A percentile compares a stretch with the other conserved stretches of the same genome.
Conservation (phyloP, 2,113 vertebrate genomes). For the Pelecanoides urinatrix region DNA sequence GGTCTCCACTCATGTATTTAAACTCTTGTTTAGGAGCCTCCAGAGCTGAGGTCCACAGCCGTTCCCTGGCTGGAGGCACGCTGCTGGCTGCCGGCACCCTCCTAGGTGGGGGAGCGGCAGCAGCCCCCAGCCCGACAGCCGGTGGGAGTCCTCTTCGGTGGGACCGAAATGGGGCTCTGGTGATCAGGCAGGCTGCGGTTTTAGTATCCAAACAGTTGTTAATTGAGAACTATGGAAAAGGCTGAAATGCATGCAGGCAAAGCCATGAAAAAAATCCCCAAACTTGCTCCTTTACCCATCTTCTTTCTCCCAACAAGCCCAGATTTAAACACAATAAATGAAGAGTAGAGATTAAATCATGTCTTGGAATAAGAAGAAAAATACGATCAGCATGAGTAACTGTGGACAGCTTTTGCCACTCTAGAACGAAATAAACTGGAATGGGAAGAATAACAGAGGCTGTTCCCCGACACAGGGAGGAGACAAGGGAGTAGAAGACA, state of each 20-base stretch:
- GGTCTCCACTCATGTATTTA: background rate
- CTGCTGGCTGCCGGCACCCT: background rate
- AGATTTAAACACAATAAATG: background rate
- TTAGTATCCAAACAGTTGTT: background rate
- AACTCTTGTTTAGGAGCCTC: background rate
- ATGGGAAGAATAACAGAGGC: background rate
- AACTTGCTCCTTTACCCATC: background rate
- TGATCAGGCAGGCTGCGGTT: background rate
- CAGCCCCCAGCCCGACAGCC: background rate
- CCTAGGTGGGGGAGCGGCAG: background rate
- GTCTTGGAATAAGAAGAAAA: background rate
- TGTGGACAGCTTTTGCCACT: background rate
- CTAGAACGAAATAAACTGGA: background rate
- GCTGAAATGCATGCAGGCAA: background rate
- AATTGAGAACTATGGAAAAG: background rate
- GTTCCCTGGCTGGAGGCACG: background rate
- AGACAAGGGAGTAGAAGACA: background rate
- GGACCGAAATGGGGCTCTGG: background rate
- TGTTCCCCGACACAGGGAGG: background rate
- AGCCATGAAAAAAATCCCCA: background rate
- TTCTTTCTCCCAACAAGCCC: background rate
- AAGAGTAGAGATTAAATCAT: background rate
- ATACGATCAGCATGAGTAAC: background rate
- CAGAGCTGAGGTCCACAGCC: background rate
- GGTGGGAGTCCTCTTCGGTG: accelerated